These are phyloP conservation scores for Amphipoea oculea DNA, from an alignment of 2,888 invertebrate species.

Conservation along the genomic window DNA sequence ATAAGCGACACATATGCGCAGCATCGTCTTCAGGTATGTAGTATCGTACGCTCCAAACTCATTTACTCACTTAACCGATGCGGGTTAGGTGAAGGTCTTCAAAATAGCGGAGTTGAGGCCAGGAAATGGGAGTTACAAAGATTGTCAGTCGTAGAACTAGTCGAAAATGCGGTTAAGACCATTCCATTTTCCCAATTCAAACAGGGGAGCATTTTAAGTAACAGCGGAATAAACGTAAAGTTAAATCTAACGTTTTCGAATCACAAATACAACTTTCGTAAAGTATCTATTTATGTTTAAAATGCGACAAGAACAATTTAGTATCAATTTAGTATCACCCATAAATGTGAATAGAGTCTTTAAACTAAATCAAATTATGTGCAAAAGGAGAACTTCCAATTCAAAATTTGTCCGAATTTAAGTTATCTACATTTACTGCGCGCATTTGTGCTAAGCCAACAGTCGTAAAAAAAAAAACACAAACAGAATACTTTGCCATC, in stretches of 20 bases:
- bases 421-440: neutral
- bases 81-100: neutral
- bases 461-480: no score
- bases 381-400: neutral
- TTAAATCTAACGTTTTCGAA: neutral
- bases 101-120: constrained; percentile 17
- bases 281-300: neutral
- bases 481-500: no score
- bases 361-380: neutral
- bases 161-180: neutral
- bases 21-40: constrained; percentile 19
- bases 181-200: no score
- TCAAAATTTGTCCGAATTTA: neutral
- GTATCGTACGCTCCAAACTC: constrained; percentile 36
- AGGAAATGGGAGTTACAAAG: neutral
- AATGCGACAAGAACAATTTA: neutral
- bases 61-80: constrained; percentile 47
- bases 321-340: no score
- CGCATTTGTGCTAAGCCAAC: neutral
- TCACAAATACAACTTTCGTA: neutral
- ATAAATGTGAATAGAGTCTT: neutral
- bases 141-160: neutral
- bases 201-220: neutral
- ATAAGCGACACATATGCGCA: constrained; percentile 7
- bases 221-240: neutral